Evolutionary conservation across 2,113 vertebrate species (phyloP).

Genomic region (Galbula dea): DNA sequence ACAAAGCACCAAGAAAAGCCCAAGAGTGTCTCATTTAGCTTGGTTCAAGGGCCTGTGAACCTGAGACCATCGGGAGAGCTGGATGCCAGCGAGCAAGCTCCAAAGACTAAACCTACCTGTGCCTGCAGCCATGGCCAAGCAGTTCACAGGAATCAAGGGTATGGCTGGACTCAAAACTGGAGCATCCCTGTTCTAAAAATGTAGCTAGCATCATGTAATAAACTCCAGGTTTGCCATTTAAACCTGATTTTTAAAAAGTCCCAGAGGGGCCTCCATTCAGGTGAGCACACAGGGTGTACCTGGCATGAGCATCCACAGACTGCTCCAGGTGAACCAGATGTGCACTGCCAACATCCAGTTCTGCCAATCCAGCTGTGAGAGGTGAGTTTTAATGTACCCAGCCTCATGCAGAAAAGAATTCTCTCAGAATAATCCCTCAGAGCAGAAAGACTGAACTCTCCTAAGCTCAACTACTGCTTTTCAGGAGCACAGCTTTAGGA

Average conservation of each 20-base stretch:
- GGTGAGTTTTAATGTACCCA: background rate
- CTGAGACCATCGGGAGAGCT: background rate
- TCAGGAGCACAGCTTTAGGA: background rate
- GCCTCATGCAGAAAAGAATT: background rate
- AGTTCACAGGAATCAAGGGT: background rate
- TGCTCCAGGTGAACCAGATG: rapidly evolving
- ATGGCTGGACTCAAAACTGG: background rate
- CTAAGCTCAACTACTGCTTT: background rate
- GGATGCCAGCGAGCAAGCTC: background rate
- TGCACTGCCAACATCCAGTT: background rate
- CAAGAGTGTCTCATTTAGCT: rapidly evolving
- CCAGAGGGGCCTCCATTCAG: background rate
- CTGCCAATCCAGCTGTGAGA: background rate
- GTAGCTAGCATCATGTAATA: background rate
- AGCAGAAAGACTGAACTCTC: background rate
- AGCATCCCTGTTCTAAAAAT: background rate
- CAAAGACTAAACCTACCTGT: background rate
- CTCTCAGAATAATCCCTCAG: background rate
- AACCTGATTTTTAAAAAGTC: background rate
- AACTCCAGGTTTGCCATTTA: background rate
- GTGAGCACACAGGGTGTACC: rapidly evolving
- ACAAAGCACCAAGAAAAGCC: background rate
- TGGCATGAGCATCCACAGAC: background rate
- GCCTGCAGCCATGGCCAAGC: rapidly evolving
- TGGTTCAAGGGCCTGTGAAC: background rate